phyloP scores from a whole-genome alignment of 2,888 invertebrate species.

The Nowickia ferox region DNA sequence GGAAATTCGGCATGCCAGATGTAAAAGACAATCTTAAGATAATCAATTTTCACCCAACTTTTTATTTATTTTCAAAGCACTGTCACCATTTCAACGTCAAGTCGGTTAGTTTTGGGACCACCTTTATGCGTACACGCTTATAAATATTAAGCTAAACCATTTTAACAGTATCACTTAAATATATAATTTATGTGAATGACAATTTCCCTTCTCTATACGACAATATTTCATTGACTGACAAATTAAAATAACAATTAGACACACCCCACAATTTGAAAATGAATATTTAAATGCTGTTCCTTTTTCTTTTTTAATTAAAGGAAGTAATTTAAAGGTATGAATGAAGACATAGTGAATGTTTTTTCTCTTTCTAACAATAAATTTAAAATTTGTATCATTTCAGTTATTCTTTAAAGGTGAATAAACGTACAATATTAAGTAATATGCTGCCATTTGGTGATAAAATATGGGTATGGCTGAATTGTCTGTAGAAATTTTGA shows the following conservation, averaged over 20 bases:
- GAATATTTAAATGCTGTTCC: background rate
- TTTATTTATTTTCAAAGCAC: too few species aligned
- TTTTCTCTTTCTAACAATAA: too few species aligned
- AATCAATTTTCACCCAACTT: too few species aligned
- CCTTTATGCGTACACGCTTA: too few species aligned
- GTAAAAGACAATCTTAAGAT: too few species aligned
- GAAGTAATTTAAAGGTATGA: background rate
- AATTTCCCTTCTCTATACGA: background rate
- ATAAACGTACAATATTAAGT: background rate
- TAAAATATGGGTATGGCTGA: background rate
- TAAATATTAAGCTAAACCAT: too few species aligned
- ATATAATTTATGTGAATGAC: background rate
- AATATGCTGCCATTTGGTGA: background rate
- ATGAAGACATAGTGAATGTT: background rate
- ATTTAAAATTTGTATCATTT: background rate
- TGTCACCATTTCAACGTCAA: too few species aligned
- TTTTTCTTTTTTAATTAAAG: background rate
- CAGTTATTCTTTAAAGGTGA: background rate
- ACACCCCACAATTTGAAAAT: conserved; percentile 32
- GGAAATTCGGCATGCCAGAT: too few species aligned
- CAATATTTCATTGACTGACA: conserved; percentile 24
- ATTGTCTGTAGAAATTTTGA: background rate
- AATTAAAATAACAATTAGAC: conserved; percentile 27
- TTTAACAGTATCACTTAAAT: background rate
- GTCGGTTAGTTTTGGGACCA: too few species aligned